phyloP scores from a whole-genome alignment of 2,113 vertebrate genomes.

The Salvelinus alpinus region DNA sequence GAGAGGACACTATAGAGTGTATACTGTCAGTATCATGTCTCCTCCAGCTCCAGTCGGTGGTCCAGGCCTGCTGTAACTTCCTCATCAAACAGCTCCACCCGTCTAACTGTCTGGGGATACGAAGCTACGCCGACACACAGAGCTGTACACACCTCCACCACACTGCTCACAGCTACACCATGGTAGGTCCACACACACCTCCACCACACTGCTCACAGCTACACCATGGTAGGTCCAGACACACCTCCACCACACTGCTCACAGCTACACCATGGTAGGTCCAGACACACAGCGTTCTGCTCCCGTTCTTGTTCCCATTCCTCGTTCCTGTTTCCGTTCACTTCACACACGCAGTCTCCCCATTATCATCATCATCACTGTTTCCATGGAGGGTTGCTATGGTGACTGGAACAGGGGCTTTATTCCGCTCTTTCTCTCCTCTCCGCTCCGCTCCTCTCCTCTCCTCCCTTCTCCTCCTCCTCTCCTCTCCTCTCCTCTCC shows the following conservation, averaged over 20 bases:
- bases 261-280: no score
- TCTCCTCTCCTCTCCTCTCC: constrained; percentile 1
- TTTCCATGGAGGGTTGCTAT: constrained; percentile 61
- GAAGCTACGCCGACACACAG: constrained; percentile 94
- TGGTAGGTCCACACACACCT: constrained; percentile 78
- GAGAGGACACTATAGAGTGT: constrained; percentile 96
- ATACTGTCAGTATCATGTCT: constrained; percentile 94
- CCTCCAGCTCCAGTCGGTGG: constrained; percentile 92
- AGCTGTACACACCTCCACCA: constrained; percentile 94
- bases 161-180: constrained; percentile 94
- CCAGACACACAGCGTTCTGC: no score
- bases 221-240: no score
- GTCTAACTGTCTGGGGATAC: constrained; percentile 96
- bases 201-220: no score
- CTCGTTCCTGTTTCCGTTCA: no score
- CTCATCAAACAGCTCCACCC: constrained; percentile 98
- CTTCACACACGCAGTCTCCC: constrained; percentile 19
- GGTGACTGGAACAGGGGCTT: constrained; percentile 54
- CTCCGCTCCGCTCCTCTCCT: no score
- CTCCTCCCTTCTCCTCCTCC: no score
- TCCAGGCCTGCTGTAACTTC: constrained; percentile 95
- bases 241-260: no score
- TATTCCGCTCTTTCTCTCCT: not conserved
- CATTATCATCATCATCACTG: constrained; percentile 42
- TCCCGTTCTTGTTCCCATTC: no score